Conservation (phyloP, 2,888 invertebrate species). For the Autographa gamma region DNA sequence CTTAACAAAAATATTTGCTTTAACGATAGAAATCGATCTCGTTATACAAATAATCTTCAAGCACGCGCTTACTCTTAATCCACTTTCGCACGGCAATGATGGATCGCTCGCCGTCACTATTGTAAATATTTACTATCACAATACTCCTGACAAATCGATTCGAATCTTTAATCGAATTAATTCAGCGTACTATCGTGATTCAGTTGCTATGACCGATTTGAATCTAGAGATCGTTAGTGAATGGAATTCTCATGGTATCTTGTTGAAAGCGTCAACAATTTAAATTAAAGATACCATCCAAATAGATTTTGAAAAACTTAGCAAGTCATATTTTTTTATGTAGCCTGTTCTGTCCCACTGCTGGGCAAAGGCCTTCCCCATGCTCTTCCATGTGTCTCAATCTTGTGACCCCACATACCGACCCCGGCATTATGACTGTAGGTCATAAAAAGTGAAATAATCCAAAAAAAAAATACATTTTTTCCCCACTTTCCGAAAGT, state of each 20-base stretch:
- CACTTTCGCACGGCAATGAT: conserved; percentile 63
- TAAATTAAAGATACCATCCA: not conserved
- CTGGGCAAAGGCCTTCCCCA: too few relatives aligned
- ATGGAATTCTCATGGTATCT: conserved; percentile 11
- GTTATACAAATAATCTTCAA: not conserved
- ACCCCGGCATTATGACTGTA: too few relatives aligned
- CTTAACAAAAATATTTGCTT: not conserved
- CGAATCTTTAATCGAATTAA: conserved; percentile 47
- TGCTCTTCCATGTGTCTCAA: too few relatives aligned
- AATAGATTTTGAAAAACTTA: too few relatives aligned
- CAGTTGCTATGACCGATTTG: conserved; percentile 50
- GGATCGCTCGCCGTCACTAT: conserved; percentile 42
- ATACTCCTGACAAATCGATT: conserved; percentile 56
- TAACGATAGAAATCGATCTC: conserved; percentile 14
- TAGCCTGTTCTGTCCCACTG: too few relatives aligned
- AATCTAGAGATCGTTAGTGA: conserved; percentile 28
- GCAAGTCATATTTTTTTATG: too few relatives aligned
- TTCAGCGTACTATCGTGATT: conserved; percentile 40
- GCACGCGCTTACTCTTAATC: conserved; percentile 19
- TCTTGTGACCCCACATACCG: too few relatives aligned
- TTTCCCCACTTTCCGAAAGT: not conserved
- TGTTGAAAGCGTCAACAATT: conserved; percentile 11
- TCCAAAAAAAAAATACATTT: too few relatives aligned
- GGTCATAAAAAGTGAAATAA: too few relatives aligned
- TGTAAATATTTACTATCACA: conserved; percentile 56